Base-by-base conservation (phyloP, 2,888 invertebrate species). In the Dicycla oo region DNA sequence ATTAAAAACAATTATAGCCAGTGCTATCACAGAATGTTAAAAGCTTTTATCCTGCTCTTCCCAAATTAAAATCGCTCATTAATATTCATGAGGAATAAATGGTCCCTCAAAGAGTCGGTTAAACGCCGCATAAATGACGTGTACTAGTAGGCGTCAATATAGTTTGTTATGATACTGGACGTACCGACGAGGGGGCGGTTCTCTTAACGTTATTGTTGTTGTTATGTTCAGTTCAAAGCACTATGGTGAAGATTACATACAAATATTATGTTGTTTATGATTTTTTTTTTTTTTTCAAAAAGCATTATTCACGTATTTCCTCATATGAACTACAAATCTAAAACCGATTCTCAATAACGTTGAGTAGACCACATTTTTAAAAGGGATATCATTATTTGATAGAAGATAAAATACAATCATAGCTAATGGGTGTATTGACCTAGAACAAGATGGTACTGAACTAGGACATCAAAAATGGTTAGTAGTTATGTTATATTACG, bases 151-250 rank as follows among this genome's bases (percentile, higher is more conserved):
- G 85, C 79, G 82, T 82, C 56, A 76, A 57, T 53, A 64, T 40
- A 58, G 45, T 64, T 76, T 62, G 23, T 58, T 54, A 15, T 47
- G 72, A 71, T 76, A 82, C 65, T 69, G 26, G 20, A 11, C 34
- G 76, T 30, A 69, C 65, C 23, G 47, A 63, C 73, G 61, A 77
- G 76, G 85, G 83, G 83, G 85, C 85, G 83, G 69, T 69, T 69
- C 71, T 40, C 61, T 54, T 71, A 71, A 68, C 70, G 53, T 69
- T 61, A 58, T 75, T 75, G 60, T 68, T 69, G 58, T 58, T 75
- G 61, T 70, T 57, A 53, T 67, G 54, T 43, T 20, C 51, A 51
- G 66, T 78, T 66, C 51, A 63, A 67, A 75, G 54, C 34, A 56
- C 61, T 47, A 13, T 49, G 30, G n/a, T 45, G 3, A 54, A 77